Evolutionary conservation across 2,113 vertebrate species (phyloP).

Genomic region (Salvator merianae): DNA sequence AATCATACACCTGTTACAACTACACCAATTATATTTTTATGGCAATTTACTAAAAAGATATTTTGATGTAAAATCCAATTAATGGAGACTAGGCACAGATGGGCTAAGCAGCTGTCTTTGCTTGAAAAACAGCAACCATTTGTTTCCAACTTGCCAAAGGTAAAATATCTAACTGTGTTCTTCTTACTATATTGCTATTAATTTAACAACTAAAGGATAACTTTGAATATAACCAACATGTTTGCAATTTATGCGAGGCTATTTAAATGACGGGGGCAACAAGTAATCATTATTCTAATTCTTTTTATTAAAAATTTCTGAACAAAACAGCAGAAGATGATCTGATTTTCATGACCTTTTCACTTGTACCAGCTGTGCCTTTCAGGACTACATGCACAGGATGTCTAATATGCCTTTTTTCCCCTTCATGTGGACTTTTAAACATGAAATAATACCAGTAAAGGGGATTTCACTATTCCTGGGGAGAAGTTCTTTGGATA

Average conservation of each 20-base stretch:
- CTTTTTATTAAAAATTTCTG: background rate
- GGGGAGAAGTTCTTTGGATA: no score
- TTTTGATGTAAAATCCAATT: conserved; percentile 28
- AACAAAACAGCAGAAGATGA: background rate
- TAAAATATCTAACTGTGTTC: background rate
- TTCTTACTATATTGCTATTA: background rate
- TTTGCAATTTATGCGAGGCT: background rate
- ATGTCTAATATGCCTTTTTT: background rate
- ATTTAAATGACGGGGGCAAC: conserved; percentile 19
- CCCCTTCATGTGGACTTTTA: background rate
- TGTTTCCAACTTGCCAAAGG: conserved; percentile 13
- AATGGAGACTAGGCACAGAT: conserved; percentile 13
- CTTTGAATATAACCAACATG: background rate
- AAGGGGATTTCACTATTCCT: no score
- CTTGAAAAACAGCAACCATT: background rate
- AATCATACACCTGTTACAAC: conserved; percentile 5
- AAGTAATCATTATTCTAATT: background rate
- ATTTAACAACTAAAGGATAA: conserved; percentile 3
- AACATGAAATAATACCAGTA: no score
- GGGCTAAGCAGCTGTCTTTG: conserved; percentile 2
- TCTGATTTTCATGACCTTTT: background rate
- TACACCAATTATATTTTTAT: conserved; percentile 13
- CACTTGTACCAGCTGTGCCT: background rate
- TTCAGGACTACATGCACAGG: background rate
- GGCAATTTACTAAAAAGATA: background rate